Conservation (phyloP, 2,888 invertebrate genomes). For the Eucriotettix oculatus region DNA sequence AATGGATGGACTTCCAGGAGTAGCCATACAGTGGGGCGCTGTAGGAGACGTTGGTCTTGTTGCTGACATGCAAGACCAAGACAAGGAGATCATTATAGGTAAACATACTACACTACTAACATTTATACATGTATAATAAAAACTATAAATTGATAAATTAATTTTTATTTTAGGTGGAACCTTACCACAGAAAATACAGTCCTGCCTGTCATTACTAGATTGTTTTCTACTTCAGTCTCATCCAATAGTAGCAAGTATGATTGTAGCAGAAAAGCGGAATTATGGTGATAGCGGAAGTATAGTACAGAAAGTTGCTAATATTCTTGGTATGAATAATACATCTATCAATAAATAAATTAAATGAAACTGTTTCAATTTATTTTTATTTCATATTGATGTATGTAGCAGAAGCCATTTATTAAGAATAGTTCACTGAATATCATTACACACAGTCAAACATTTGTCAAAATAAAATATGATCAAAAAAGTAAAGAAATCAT, state of each 20-base stretch:
- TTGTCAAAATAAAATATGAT: too few relatives aligned
- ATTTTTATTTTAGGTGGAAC: conserved; percentile 41
- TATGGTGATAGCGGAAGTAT: too few relatives aligned
- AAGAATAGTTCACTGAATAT: neutral
- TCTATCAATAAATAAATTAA: neutral
- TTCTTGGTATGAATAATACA: too few relatives aligned
- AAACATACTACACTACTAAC: conserved; percentile 20
- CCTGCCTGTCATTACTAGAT: conserved; percentile 54
- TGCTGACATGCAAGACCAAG: conserved; percentile 36
- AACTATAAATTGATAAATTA: too few relatives aligned
- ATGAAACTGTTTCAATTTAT: neutral
- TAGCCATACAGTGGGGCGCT: conserved; percentile 88
- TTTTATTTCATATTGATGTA: neutral
- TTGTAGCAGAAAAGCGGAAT: conserved; percentile 60
- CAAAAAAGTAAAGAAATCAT: too few relatives aligned
- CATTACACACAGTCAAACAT: too few relatives aligned
- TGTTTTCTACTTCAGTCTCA: conserved; percentile 47
- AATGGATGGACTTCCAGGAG: conserved; percentile 51
- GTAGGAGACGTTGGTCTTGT: conserved; percentile 67
- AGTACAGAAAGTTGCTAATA: too few relatives aligned
- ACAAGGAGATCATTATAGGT: conserved; percentile 54
- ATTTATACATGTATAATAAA: too few relatives aligned
- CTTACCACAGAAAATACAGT: conserved; percentile 67
- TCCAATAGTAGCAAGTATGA: conserved; percentile 63
- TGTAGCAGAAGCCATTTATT: neutral